Evolutionary conservation across 2,888 invertebrate genomes (phyloP), one percentile per base, ranked within the genome.

Genomic region (Calameuta filiformis): DNA sequence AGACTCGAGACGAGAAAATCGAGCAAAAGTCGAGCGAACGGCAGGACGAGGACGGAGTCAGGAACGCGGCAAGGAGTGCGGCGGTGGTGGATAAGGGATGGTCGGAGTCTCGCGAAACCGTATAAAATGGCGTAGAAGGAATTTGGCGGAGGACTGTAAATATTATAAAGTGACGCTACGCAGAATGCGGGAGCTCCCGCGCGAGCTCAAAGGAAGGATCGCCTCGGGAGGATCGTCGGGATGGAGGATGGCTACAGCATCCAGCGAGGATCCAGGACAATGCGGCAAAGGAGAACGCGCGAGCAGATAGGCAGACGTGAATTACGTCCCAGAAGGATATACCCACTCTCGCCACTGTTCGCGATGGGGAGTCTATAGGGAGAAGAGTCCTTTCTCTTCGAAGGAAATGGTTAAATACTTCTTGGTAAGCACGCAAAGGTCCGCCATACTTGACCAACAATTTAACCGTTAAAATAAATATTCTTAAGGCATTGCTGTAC

Each of bases 141-240:
- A 90, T 90, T 89, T 87, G 83, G 84, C 86, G 82, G 79, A 88
- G 86, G 87, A 86, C 87, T 87, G 87, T 89, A 89, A 90, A 90
- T 90, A 90, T 88, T 87, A 87, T 85, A 86, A 88, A 88, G 85
- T 87, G 88, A 89, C 88, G 85, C 84, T 89, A 86, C 86, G 86
- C 83, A 87, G 88, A 90, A 90, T 89, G 87, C 87, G 81, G 87
- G 82, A 86, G 85, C 85, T 86, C 85, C 80, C 79, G 75, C 75
- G 73, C 73, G 68, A 73, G 56, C 78, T 37, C 33, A 80, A 74
- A 77, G 40, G 71, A 73, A 82, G 84, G 81, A 77, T 81, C 40
- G 73, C 78, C 73, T 73, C 73, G 74, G 77, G 74, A 75, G 73
- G 37, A 68, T 68, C 37, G 69, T 37, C 37, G 68, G 34, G 73